Conservation (phyloP, 2,888 invertebrate species). For the Troides oblongomaculatus region DNA sequence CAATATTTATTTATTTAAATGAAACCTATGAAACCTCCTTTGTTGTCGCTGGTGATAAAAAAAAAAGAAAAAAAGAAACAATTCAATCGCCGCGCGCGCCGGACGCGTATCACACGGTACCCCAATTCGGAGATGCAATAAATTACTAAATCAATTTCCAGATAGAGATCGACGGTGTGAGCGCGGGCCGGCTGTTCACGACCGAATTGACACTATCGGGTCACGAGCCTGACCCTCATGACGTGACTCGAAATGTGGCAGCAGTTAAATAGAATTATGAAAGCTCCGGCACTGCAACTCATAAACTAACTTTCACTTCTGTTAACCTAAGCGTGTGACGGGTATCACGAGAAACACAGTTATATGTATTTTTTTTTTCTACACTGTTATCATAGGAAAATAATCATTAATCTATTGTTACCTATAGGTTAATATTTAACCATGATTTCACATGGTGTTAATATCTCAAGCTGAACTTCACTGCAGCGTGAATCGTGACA, state of each 20-base stretch:
- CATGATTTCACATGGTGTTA: no score
- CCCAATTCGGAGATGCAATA: conserved; percentile 8
- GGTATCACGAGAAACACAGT: no score
- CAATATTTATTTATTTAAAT: no score
- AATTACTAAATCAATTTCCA: conserved; percentile 20
- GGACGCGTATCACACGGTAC: conserved; percentile 11
- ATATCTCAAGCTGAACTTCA: no score
- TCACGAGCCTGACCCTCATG: conserved; percentile 7
- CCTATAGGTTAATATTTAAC: no score
- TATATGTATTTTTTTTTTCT: no score
- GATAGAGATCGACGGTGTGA: conserved; percentile 10
- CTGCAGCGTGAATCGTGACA: no score
- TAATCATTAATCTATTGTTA: no score
- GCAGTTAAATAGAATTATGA: conserved; percentile 1
- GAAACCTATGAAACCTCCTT: no score
- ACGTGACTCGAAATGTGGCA: conserved; percentile 6
- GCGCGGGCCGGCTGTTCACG: conserved; percentile 17
- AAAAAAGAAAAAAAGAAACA: neutral
- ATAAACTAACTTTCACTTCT: conserved; percentile 1
- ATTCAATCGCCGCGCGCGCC: neutral
- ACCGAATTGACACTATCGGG: conserved; percentile 8
- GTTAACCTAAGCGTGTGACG: no score
- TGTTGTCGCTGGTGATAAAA: no score
- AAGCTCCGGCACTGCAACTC: neutral
- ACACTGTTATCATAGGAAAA: no score